These are phyloP conservation scores for Ichneumoninae sp. DNA, from an alignment of 2,888 invertebrate genomes.

Conservation along the genomic window DNA sequence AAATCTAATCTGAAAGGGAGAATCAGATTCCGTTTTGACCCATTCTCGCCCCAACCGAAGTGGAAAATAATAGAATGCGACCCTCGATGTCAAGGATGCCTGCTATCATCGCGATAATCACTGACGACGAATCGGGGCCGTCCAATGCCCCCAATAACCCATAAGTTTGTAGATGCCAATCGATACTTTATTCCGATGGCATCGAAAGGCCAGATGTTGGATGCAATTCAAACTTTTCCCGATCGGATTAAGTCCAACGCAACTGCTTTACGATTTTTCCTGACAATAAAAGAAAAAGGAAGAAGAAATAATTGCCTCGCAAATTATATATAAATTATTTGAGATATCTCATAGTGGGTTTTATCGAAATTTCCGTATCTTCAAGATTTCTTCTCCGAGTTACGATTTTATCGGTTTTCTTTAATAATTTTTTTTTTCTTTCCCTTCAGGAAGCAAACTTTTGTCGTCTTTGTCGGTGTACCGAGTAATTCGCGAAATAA, in stretches of 20 bases:
- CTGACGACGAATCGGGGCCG: constrained; percentile 4
- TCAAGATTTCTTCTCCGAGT: neutral
- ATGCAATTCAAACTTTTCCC: constrained; percentile 34
- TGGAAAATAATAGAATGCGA: neutral
- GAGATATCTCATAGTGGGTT: neutral
- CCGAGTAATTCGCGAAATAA: constrained; percentile 32
- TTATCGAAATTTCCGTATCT: neutral
- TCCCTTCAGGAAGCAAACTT: constrained; percentile 2
- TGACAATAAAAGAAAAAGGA: neutral
- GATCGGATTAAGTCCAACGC: neutral
- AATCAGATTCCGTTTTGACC: neutral
- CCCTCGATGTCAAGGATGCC: constrained; percentile 4
- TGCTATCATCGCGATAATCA: constrained; percentile 5
- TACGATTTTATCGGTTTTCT: constrained; percentile 12
- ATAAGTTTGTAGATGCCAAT: constrained; percentile 3
- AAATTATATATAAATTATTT: neutral
- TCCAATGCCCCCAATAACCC: constrained; percentile 17
- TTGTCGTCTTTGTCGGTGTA: constrained; percentile 2
- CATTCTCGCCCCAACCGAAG: neutral
- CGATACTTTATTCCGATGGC: constrained; percentile 39
- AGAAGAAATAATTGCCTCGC: neutral
- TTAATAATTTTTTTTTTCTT: constrained; percentile 7
- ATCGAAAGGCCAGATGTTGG: constrained; percentile 56
- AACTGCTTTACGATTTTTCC: neutral
- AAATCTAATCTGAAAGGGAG: neutral